Base-by-base conservation (phyloP, 2,797 vertebrate species). In the Cuniculus paca region DNA sequence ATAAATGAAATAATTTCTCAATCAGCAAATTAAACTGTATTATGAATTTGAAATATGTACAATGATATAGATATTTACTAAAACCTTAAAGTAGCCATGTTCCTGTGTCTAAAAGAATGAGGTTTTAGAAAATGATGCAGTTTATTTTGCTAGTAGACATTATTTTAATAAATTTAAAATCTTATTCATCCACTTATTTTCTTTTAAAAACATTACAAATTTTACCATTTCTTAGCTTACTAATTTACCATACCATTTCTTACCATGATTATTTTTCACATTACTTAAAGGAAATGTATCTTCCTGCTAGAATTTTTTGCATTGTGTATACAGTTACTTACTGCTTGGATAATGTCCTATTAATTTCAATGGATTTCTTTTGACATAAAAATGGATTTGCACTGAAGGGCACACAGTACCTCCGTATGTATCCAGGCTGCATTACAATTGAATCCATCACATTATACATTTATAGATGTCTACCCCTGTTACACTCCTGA, bases 391-490 rank as follows among this genome's bases (percentile, higher is more conserved):
- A 98, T 95, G 95, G 95, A 98, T 98, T 98, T 98, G 89, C 96
- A 98, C 97, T 98, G 98, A 98, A 98, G 98, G 98, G 97, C 97
- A 98, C 98, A 97, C 96, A 98, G 72, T 96, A 97, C 95, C 95
- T 98, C 96, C 97, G 94, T 97, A 98, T 96, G 97, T 96, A 98
- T 98, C 98, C 96, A 98, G 98, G 86, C 96, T 98, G 94, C 96
- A 98, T 98, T 98, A 97, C 98, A 98, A 97, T 98, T 93, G 97
- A 98, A 98, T 98, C 95, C 98, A 98, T 98, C 97, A 97, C 97
- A 98, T 98, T 98, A 98, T 96, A 97, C 98, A 95, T 98, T 98
- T 98, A 98, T 98, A 98, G 96, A 96, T 98, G 98, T 98, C 98
- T 98, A 97, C 96, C 96, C 96, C 60, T 97, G 96, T 96, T 97